A percentile compares a stretch with the other conserved stretches of the same genome.
Evolutionary conservation across 1,140 invertebrate genomes (phyloP).

Genomic region (Steinernema khuongi): DNA sequence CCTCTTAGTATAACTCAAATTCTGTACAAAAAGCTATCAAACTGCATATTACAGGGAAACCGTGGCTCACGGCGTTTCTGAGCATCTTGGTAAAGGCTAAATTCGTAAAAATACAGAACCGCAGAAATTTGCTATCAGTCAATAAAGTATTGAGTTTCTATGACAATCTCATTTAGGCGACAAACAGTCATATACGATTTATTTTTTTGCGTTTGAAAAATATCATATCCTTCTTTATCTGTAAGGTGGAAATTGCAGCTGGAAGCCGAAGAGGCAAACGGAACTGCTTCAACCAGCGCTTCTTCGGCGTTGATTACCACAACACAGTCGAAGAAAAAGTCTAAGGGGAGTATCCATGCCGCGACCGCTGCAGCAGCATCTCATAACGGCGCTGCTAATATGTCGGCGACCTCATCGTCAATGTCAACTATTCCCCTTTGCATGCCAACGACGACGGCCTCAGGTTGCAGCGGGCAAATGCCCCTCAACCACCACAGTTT

Average conservation of each 20-base stretch:
- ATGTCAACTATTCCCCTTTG: constrained; percentile 20
- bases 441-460: constrained; percentile 27
- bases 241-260: too few species aligned
- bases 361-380: background rate
- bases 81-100: too few species aligned
- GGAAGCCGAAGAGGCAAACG: constrained; percentile 1
- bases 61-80: too few species aligned
- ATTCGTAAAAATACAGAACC: too few species aligned
- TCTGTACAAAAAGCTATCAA: background rate
- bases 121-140: too few species aligned
- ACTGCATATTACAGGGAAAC: background rate
- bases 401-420: constrained; percentile 6
- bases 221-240: background rate
- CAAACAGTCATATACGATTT: too few species aligned
- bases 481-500: constrained; percentile 16
- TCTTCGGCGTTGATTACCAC: background rate
- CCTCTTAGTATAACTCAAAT: constrained; percentile 12
- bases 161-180: too few species aligned
- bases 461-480: constrained; percentile 15
- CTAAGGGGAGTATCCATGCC: background rate
- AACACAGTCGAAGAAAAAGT: background rate
- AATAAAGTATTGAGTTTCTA: too few species aligned
- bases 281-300: background rate
- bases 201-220: too few species aligned
- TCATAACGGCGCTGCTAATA: constrained; percentile 16